phyloP scores from a whole-genome alignment of 2,797 vertebrate genomes.

The Coluber constrictor region DNA sequence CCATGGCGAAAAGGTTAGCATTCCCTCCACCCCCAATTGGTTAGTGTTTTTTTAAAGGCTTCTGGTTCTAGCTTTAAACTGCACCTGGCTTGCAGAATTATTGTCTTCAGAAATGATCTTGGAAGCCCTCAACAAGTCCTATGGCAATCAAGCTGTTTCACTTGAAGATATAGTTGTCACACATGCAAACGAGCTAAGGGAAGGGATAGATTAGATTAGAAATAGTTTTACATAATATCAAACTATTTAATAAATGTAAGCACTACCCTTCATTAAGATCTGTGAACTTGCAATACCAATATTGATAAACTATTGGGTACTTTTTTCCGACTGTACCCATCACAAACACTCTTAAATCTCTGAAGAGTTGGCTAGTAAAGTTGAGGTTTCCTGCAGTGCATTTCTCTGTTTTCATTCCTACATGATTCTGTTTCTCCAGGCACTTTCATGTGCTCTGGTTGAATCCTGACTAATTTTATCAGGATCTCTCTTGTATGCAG shows the following conservation, averaged over 20 bases:
- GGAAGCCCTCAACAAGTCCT: background rate
- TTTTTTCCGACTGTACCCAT: background rate
- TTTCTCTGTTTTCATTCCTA: slow-evolving; percentile 27
- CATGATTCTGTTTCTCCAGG: slow-evolving; percentile 38
- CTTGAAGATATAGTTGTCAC: slow-evolving; percentile 54
- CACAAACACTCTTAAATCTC: slow-evolving; percentile 37
- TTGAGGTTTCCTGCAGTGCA: slow-evolving; percentile 38
- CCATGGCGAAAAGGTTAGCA: slow-evolving; percentile 41
- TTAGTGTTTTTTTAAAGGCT: background rate
- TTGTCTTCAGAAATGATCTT: background rate
- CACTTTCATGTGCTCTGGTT: slow-evolving; percentile 15
- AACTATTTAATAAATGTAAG: slow-evolving; percentile 39
- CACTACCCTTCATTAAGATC: background rate
- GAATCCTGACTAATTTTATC: slow-evolving; percentile 38
- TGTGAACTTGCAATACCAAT: slow-evolving; percentile 11
- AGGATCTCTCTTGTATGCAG: slow-evolving; percentile 37
- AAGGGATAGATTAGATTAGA: slow-evolving; percentile 21
- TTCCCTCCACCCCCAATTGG: slow-evolving; percentile 39
- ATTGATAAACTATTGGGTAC: background rate
- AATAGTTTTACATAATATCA: slow-evolving; percentile 17
- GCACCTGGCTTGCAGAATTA: slow-evolving; percentile 28
- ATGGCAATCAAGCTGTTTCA: slow-evolving; percentile 12
- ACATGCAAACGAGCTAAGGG: slow-evolving; percentile 1
- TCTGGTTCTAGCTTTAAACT: background rate
- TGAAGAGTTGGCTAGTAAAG: slow-evolving; percentile 42